Evolutionary conservation across 2,888 invertebrate genomes (phyloP), one percentile per base, ranked within the genome.

Genomic region (Anorthoa munda): DNA sequence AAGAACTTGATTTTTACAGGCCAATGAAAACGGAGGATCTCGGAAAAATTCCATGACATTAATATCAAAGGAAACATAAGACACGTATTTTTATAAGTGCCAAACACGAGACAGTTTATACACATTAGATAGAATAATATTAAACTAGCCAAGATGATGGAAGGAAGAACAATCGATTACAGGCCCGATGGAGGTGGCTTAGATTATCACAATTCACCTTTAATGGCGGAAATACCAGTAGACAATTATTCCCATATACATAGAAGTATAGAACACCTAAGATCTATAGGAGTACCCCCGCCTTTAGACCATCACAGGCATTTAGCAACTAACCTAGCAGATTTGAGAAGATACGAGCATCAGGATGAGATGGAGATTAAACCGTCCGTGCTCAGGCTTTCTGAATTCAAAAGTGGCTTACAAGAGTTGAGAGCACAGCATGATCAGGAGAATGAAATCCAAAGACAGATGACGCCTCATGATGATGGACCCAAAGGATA

Each of bases 151-250:
- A 95, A 95, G 92, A 96, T 96, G 96, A 96, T 96, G 96, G 96
- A 96, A 94, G 96, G 96, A 88, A 90, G 96, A 89, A 96, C 96
- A 60, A 96, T 96, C 83, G 97, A 97, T 86, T 97, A 96, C 87
- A 92, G 96, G 88, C 95, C 96, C 56, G 96, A 96, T 78, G 97
- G 97, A 88, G 97, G 97, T 73, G 97, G 97, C 53, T 94, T 97
- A 77, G 97, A 97, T 88, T 97, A 97, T 91, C 97, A 97, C 91
- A 97, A 97, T 89, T 97, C 97, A 18, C 97, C 97, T 13, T 90
- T 97, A 18, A 97, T 97, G 96, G 97, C 97, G 1, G 97, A 97
- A 93, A 97, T 97, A 90, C 97, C 97, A 53, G 92, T 97, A 86
- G 97, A 97, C 84, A 97, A 97, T 90, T 97, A 97, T 84, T 97